Evolutionary conservation across 2,888 invertebrate genomes (phyloP), one percentile per base, ranked within the genome.

Genomic region (Acronicta psi): DNA sequence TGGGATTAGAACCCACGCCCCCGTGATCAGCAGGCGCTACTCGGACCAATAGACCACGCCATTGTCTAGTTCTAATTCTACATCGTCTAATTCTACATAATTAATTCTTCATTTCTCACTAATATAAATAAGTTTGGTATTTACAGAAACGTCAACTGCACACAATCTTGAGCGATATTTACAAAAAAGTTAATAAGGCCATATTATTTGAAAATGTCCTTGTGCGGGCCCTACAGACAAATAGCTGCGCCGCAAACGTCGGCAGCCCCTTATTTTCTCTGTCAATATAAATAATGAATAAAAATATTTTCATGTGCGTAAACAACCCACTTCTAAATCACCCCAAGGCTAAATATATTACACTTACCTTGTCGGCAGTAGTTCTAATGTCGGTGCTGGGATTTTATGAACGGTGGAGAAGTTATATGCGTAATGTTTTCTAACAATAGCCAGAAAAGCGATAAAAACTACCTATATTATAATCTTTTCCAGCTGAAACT

Each of bases 211-310:
- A 25, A 53, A 42, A 55, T 43, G 13, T 42, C 34, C 11, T 17
- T 16, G n/a, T 46, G 20, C 18, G 0, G 20, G 18, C 50, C 79
- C 75, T 69, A 60, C 62, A 73, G 74, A 59, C 70, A 73, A 75
- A 73, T 63, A 71, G 72, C 67, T 59, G 66, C 57, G 69, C 68
- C 69, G 75, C 69, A 38, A 79, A 61, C 42, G 73, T 18, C 20
- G 13, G 25, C 20, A 14, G 38, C 71, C 81, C 79, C 73, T 80
- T 85, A 87, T 85, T 85, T 85, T 83, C 78, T 80, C 75, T 80
- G 83, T 83, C 84, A 86, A 87, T 84, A 87, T 82, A 86, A 87
- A 86, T 85, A 86, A 84, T 85, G 84, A 85, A 85, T 36, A 36
- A 17, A 34, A 40, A 44, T 43, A 34, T 55, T 66, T 29, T n/a